Evolutionary conservation across 2,888 invertebrate species (phyloP).

Genomic region (Apamea anceps): DNA sequence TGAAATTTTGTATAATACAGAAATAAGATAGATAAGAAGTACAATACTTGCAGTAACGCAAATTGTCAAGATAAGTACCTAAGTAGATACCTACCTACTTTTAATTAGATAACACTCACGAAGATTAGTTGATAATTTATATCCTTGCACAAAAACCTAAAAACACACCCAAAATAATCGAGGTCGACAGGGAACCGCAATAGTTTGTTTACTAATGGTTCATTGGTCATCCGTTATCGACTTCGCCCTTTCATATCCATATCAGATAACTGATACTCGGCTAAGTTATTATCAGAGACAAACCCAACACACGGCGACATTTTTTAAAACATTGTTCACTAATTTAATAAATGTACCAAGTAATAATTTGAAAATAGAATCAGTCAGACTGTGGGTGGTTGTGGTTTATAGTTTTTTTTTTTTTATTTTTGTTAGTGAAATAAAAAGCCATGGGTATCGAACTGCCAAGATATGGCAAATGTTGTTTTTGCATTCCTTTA

Average conservation of each 20-base stretch:
- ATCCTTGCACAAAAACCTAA: conserved; percentile 24
- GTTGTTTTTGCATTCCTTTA: conserved; percentile 82
- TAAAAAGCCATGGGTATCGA: conserved; percentile 63
- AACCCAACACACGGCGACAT: conserved; percentile 35
- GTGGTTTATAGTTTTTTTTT: not conserved
- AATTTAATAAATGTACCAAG: not conserved
- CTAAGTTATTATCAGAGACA: conserved; percentile 53
- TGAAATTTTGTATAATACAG: not conserved
- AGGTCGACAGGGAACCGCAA: too few species aligned
- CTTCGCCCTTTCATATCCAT: conserved; percentile 61
- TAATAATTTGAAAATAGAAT: conserved; percentile 31
- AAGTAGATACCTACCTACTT: not conserved
- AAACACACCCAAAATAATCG: conserved; percentile 48
- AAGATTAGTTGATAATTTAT: conserved; percentile 12
- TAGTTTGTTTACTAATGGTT: conserved; percentile 43
- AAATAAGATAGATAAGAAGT: not conserved
- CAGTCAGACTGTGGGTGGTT: conserved; percentile 16
- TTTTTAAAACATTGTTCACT: conserved; percentile 23
- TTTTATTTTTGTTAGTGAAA: conserved; percentile 11
- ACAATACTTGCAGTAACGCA: not conserved
- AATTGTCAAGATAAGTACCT: not conserved
- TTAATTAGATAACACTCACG: conserved; percentile 8
- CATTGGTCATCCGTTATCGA: conserved; percentile 67
- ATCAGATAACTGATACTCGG: conserved; percentile 70
- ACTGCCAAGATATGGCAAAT: conserved; percentile 78